Percentiles rank a stretch among this genome's conserved stretches.
Conservation (phyloP, 2,113 vertebrate species). For the Mastomys coucha region DNA sequence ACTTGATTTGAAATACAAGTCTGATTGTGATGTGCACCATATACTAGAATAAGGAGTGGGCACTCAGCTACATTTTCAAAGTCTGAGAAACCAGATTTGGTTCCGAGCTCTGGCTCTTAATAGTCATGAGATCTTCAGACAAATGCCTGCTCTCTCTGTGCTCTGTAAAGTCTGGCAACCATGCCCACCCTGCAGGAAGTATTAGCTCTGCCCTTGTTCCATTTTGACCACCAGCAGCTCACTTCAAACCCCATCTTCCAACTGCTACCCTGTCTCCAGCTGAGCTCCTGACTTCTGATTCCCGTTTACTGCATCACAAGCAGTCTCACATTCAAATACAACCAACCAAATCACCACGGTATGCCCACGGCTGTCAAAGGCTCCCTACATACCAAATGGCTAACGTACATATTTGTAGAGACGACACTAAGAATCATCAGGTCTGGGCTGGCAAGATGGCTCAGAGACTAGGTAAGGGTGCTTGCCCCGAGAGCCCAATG, state of each 20-base stretch:
- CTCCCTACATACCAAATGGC: neutral
- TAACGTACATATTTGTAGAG: slow-evolving; percentile 13
- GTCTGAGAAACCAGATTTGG: neutral
- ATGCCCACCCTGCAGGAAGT: neutral
- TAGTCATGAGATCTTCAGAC: neutral
- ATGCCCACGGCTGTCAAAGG: neutral
- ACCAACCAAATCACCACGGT: neutral
- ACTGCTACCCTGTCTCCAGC: neutral
- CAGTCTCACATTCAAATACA: neutral
- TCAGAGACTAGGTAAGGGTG: neutral
- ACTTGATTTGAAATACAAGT: neutral
- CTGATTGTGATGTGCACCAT: neutral
- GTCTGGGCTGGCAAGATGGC: neutral
- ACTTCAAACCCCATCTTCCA: neutral
- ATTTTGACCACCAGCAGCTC: neutral
- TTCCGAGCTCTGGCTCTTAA: neutral
- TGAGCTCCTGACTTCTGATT: neutral
- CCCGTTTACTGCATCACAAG: neutral
- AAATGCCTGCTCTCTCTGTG: neutral
- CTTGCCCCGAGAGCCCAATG: neutral
- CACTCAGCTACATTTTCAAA: slow-evolving; percentile 41
- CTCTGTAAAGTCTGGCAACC: slow-evolving; percentile 22
- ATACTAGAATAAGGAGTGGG: neutral
- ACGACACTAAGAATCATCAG: neutral
- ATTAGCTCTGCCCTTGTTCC: neutral